These are phyloP conservation scores for Aix galericulata DNA, from an alignment of 2,113 vertebrate species.

Conservation along the genomic window DNA sequence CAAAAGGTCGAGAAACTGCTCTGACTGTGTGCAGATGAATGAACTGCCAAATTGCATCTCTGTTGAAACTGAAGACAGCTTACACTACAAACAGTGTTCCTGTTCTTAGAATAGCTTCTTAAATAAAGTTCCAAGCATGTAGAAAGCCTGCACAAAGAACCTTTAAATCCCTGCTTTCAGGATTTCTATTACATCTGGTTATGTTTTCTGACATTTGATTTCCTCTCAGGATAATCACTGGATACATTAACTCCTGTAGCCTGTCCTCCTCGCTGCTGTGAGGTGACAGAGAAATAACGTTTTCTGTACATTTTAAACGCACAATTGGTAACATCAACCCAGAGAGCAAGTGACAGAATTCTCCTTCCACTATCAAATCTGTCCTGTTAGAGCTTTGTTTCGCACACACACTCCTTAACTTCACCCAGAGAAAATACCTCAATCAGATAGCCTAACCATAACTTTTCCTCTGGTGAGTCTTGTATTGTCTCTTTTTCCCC, in stretches of 20 bases:
- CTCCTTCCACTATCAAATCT: not conserved
- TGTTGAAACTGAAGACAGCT: not conserved
- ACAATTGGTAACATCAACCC: not conserved
- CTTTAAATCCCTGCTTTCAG: not conserved
- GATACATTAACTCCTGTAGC: not conserved
- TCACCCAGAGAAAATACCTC: not conserved
- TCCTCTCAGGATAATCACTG: not conserved
- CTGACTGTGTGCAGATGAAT: not conserved
- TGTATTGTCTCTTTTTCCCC: fast-evolving
- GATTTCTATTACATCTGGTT: not conserved
- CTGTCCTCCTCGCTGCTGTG: not conserved
- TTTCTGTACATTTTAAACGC: not conserved
- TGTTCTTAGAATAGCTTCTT: not conserved
- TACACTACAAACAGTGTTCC: not conserved
- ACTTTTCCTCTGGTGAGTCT: not conserved
- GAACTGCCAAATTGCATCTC: not conserved
- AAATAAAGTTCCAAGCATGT: not conserved
- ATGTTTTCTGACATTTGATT: not conserved
- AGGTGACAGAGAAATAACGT: not conserved
- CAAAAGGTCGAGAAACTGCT: not conserved
- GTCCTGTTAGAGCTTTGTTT: not conserved
- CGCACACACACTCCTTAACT: not conserved
- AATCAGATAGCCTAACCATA: not conserved
- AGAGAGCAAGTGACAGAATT: not conserved
- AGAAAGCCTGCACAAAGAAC: not conserved